Percentiles rank a stretch among this genome's conserved stretches.
Conservation (phyloP, 2,797 vertebrate genomes). For the Mastacembelus armatus region DNA sequence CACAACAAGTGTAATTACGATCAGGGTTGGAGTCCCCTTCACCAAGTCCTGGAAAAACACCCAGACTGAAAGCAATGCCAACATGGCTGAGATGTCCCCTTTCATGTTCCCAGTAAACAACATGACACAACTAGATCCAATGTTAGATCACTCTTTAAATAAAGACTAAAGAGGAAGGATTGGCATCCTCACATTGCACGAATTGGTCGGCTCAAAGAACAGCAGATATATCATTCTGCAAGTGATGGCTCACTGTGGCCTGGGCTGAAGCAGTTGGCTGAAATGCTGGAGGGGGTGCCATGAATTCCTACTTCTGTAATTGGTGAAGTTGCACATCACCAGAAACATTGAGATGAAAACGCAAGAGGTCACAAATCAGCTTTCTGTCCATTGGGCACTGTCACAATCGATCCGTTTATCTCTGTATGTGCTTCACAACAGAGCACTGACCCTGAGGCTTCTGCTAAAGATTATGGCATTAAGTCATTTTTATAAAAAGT, state of each 20-base stretch:
- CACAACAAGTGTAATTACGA: slow-evolving; percentile 36
- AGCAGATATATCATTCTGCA: slow-evolving; percentile 59
- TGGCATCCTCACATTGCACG: slow-evolving; percentile 56
- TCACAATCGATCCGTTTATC: slow-evolving; percentile 30
- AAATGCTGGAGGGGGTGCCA: slow-evolving; percentile 9
- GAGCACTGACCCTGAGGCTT: not conserved
- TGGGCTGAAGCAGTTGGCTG: slow-evolving; percentile 58
- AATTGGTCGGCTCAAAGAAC: slow-evolving; percentile 47
- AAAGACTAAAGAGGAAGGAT: slow-evolving; percentile 52
- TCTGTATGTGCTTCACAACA: slow-evolving; percentile 5
- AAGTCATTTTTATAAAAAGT: too few species aligned
- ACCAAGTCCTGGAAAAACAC: slow-evolving; percentile 43
- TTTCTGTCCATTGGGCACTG: slow-evolving; percentile 44
- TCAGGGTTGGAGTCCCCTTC: slow-evolving; percentile 32
- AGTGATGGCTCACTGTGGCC: slow-evolving; percentile 72
- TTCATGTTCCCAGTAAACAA: slow-evolving; percentile 65
- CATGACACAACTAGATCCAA: slow-evolving; percentile 61
- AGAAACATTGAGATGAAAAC: slow-evolving; percentile 50
- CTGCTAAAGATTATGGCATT: not conserved
- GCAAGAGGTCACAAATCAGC: slow-evolving; percentile 31
- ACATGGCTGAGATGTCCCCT: slow-evolving; percentile 52
- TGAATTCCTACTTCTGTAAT: slow-evolving; percentile 39
- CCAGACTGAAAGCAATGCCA: slow-evolving; percentile 37
- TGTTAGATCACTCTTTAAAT: slow-evolving; percentile 72
- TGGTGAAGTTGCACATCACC: slow-evolving; percentile 47